Evolutionary conservation across 2,113 vertebrate species (phyloP), one percentile per base, ranked within the genome.

Genomic region (Rhinogobius similis): DNA sequence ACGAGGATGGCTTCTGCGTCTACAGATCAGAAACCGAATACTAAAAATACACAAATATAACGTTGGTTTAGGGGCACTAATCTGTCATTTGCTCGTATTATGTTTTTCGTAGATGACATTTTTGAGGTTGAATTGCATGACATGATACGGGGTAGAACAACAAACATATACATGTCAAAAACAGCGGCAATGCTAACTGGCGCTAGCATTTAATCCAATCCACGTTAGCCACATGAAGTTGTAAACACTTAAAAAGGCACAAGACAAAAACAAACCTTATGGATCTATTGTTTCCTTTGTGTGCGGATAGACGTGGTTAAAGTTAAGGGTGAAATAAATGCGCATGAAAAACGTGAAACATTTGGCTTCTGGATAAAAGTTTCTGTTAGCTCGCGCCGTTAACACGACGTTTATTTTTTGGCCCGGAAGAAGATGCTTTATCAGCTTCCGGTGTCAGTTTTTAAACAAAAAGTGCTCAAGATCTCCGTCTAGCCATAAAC

Each of bases 341-440:
- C 5, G 36, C 67, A 21, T 41, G 9, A 61, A 10, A 41, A 7
- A 11, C 0, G 43, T 5, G 62, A 73, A 76, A 26, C 14, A 7
- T 1, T 20, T 20, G 63, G 63, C 81, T 76, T 77, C 20, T 66
- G 29, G 4, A 7, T 16, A 3, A 55, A 87, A 88, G 70, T 82
- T 88, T 88, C 68, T 84, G 21, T 52, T 75, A 12, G 16, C 64
- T 29, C 58, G 83, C 84, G 82, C 87, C 91, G 90, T 87, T 68
- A 62, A 74, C 74, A 74, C 76, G 66, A 93, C 92, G 92, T 92
- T 88, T 77, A 63, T 72, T 46, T 36, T 23, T 2, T 0, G 0
- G 65, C 80, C 86, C 81, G 90, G 92, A 93, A 91, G 11, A 9
- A 84, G 86, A 92, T 59, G 18, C 1, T 83, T 83, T 46, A 59